Conservation (phyloP, 2,113 vertebrate species). For the Trochalopteron elliotii region DNA sequence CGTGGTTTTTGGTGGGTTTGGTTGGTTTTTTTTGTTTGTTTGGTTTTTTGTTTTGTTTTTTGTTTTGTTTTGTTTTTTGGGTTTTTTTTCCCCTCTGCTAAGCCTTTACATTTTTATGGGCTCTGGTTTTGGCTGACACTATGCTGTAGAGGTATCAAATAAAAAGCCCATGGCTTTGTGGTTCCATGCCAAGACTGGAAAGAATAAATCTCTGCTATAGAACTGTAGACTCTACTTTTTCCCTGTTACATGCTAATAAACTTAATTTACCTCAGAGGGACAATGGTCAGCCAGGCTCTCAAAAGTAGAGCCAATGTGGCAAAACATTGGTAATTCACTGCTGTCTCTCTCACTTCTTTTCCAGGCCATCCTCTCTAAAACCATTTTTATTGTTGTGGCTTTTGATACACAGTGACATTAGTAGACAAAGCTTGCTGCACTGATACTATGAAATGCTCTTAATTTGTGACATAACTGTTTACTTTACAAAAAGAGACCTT, state of each 20-base stretch:
- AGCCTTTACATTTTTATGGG: neutral
- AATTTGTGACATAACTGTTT: neutral
- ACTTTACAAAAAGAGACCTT: neutral
- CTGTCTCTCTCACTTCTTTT: neutral
- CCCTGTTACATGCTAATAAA: neutral
- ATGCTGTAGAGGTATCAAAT: neutral
- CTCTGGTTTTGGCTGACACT: neutral
- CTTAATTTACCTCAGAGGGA: neutral
- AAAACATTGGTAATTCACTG: neutral
- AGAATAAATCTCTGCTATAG: neutral
- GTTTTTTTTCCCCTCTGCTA: neutral
- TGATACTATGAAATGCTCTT: neutral
- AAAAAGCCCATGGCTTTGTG: neutral
- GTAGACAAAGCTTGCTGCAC: neutral
- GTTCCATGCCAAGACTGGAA: neutral
- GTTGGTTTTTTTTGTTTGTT: too few species aligned
- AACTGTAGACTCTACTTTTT: neutral
- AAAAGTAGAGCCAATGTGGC: neutral
- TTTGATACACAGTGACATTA: neutral
- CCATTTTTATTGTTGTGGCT: neutral
- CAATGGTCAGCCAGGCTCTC: neutral
- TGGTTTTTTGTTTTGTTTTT: too few species aligned
- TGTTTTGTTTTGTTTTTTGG: too few species aligned
- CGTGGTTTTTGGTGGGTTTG: too few species aligned
- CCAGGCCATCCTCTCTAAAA: neutral